phyloP scores from a whole-genome alignment of 2,113 vertebrate species.

The Periophthalmus modestus region DNA sequence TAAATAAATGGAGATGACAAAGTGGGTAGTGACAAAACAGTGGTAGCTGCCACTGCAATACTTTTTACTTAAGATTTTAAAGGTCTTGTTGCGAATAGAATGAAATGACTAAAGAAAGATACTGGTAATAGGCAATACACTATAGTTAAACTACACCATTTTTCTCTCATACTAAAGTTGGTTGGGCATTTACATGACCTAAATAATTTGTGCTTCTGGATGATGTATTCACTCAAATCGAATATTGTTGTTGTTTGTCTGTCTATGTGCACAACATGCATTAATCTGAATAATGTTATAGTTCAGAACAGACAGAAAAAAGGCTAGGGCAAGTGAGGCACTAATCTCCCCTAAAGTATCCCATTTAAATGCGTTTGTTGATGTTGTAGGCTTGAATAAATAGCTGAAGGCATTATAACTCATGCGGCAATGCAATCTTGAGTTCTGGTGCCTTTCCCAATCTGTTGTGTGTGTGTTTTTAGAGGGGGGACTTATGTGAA shows the following conservation, averaged over 20 bases:
- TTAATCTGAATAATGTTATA: constrained; percentile 24
- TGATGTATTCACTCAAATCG: not conserved
- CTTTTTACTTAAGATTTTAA: no score
- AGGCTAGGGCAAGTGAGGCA: constrained; percentile 15
- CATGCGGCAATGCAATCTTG: constrained; percentile 57
- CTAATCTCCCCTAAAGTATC: constrained; percentile 49
- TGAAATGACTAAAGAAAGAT: no score
- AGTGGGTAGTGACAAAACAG: no score
- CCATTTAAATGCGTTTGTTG: constrained; percentile 67
- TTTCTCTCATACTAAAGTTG: not conserved
- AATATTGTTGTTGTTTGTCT: constrained; percentile 5
- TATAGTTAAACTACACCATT: not conserved
- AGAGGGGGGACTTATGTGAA: constrained; percentile 56
- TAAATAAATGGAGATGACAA: no score
- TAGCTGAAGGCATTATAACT: constrained; percentile 60
- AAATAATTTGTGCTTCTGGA: constrained; percentile 13
- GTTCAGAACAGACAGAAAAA: constrained; percentile 14
- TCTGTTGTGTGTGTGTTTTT: constrained; percentile 50
- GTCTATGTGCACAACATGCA: constrained; percentile 22
- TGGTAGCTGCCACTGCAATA: no score
- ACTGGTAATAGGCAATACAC: not conserved
- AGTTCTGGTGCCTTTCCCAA: not conserved
- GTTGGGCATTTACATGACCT: constrained; percentile 7
- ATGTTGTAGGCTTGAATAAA: constrained; percentile 61
- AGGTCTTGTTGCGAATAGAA: no score